phyloP scores from a whole-genome alignment of 2,888 invertebrate genomes.

The Xanthorhoe designata region DNA sequence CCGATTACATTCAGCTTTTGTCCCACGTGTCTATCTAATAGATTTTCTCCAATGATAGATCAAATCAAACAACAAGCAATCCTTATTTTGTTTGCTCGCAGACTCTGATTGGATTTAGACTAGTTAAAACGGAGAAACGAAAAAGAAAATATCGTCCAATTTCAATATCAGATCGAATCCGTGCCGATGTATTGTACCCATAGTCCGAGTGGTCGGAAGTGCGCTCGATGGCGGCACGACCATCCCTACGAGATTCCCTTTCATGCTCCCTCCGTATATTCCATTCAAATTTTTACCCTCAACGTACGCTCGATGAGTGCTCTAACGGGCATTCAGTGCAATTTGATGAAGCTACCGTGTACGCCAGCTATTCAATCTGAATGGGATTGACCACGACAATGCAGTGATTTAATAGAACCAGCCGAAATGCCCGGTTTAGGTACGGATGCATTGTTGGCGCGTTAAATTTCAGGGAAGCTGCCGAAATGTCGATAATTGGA shows the following conservation, averaged over 20 bases:
- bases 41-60: not conserved
- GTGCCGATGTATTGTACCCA: constrained; percentile 72
- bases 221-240: constrained; percentile 63
- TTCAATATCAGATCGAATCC: constrained; percentile 78
- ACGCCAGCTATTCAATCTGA: constrained; percentile 70
- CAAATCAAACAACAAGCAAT: not conserved
- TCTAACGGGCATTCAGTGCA: constrained; percentile 81
- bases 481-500: constrained; percentile 32
- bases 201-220: constrained; percentile 77
- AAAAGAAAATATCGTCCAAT: constrained; percentile 69
- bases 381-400: constrained; percentile 79
- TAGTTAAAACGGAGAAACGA: constrained; percentile 53
- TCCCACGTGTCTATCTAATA: not conserved
- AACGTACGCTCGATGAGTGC: constrained; percentile 76
- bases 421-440: constrained; percentile 61
- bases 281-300: constrained; percentile 85
- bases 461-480: constrained; percentile 46
- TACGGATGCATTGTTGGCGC: constrained; percentile 45
- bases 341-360: constrained; percentile 81
- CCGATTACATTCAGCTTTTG: too few relatives aligned
- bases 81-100: constrained; percentile 8
- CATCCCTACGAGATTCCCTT: constrained; percentile 54
- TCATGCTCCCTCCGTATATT: constrained; percentile 66
- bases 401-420: constrained; percentile 76
- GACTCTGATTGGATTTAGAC: constrained; percentile 33